phyloP scores from a whole-genome alignment of 2,113 vertebrate species.

The Nerophis ophidion region DNA sequence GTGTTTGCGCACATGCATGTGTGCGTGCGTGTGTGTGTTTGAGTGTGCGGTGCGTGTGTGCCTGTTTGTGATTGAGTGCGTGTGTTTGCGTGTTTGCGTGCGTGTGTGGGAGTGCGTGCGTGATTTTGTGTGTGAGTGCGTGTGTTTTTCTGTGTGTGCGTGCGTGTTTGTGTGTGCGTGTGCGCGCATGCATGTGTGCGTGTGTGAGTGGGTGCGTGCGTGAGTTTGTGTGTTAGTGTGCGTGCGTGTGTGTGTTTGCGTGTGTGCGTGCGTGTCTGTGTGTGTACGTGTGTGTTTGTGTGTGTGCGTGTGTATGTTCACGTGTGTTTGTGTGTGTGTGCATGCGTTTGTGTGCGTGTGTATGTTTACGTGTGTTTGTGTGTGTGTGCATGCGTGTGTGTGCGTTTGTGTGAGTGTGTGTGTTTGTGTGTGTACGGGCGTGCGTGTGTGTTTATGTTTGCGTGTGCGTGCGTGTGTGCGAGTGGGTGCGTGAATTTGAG shows the following conservation, averaged over 20 bases:
- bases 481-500: background rate
- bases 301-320: too few relatives aligned
- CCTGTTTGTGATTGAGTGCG: too few relatives aligned
- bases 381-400: background rate
- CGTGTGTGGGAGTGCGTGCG: slow-evolving; percentile 13
- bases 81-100: too few relatives aligned
- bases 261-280: background rate
- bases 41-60: background rate
- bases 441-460: slow-evolving; percentile 1
- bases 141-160: background rate
- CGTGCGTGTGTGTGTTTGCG: background rate
- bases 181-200: too few relatives aligned
- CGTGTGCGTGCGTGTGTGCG: background rate
- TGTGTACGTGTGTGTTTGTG: background rate
- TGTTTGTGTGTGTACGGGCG: background rate
- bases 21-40: background rate
- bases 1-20: too few relatives aligned
- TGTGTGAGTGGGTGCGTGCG: slow-evolving; percentile 10
- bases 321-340: too few relatives aligned
- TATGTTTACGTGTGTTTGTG: background rate
- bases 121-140: background rate
- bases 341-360: slow-evolving; percentile 11
- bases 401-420: background rate
- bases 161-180: background rate
- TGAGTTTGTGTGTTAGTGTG: background rate